These are phyloP conservation scores for Condylostylus longicornis DNA, from an alignment of 1,140 invertebrate genomes.

Conservation along the genomic window DNA sequence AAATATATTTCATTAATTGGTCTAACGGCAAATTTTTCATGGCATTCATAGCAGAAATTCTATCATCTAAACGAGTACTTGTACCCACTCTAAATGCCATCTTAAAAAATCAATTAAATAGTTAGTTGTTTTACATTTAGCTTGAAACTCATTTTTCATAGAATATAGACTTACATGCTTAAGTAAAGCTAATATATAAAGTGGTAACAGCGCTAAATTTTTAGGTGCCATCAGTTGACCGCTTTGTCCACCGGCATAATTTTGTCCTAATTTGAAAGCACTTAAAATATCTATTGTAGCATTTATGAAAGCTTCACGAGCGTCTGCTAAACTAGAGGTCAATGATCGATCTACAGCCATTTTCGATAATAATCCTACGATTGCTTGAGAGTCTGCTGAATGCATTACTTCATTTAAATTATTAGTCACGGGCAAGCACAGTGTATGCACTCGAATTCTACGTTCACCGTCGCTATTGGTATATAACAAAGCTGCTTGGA, in stretches of 20 bases:
- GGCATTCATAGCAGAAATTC: slow-evolving; percentile 83
- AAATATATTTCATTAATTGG: slow-evolving; percentile 69
- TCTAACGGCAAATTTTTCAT: slow-evolving; percentile 78
- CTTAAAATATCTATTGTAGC: slow-evolving; percentile 81
- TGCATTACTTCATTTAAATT: slow-evolving; percentile 75
- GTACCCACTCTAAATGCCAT: slow-evolving; percentile 72
- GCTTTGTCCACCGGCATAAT: slow-evolving; percentile 39
- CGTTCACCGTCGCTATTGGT: slow-evolving; percentile 97
- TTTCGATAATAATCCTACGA: slow-evolving; percentile 82
- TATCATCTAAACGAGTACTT: slow-evolving; percentile 80
- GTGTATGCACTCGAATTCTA: slow-evolving; percentile 91
- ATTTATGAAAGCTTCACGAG: slow-evolving; percentile 90
- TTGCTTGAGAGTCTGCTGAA: slow-evolving; percentile 89
- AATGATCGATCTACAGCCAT: slow-evolving; percentile 93
- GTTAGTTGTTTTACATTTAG: background rate
- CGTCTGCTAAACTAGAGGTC: slow-evolving; percentile 73
- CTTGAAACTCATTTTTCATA: slow-evolving; percentile 1
- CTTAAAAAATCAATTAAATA: slow-evolving; percentile 33
- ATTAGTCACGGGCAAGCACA: slow-evolving; percentile 79
- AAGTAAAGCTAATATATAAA: slow-evolving; percentile 79
- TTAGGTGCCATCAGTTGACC: slow-evolving; percentile 56
- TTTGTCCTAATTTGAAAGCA: slow-evolving; percentile 60
- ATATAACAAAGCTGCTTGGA: slow-evolving; percentile 95
- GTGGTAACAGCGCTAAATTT: slow-evolving; percentile 64
- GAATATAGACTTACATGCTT: slow-evolving; percentile 58